phyloP scores from a whole-genome alignment of 2,113 vertebrate genomes.

The Tragelaphus scriptus region DNA sequence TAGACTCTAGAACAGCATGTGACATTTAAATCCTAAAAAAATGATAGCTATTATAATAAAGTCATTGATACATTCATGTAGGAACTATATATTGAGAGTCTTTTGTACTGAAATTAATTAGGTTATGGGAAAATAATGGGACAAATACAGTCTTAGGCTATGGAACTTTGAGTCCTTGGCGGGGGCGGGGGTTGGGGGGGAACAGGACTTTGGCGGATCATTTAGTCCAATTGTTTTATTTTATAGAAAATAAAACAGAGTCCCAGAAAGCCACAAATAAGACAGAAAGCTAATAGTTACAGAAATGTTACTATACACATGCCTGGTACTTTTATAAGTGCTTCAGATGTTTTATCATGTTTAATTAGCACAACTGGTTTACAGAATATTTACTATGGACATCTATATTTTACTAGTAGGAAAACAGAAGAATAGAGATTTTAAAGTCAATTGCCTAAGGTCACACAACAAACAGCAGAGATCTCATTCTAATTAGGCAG shows the following conservation, averaged over 20 bases:
- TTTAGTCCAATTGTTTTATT: neutral
- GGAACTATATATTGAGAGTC: neutral
- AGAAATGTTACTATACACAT: neutral
- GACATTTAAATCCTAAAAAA: neutral
- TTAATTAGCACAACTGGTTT: neutral
- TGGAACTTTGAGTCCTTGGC: neutral
- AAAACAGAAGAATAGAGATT: neutral
- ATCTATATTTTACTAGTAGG: neutral
- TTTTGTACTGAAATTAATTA: constrained; percentile 8
- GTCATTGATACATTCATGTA: neutral
- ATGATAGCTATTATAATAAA: neutral
- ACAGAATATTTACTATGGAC: neutral
- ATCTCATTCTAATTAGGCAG: neutral
- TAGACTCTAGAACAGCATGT: neutral
- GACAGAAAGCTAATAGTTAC: neutral
- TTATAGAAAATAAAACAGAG: neutral
- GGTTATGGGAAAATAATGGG: neutral
- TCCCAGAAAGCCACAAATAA: neutral
- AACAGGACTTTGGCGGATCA: neutral
- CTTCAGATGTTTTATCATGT: neutral
- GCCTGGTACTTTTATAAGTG: neutral
- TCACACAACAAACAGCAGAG: neutral
- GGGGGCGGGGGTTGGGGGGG: rapidly evolving
- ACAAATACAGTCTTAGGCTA: neutral
- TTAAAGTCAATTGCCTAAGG: neutral